Conservation (phyloP, 2,888 invertebrate species). For the Caenorhabditis sinica region DNA sequence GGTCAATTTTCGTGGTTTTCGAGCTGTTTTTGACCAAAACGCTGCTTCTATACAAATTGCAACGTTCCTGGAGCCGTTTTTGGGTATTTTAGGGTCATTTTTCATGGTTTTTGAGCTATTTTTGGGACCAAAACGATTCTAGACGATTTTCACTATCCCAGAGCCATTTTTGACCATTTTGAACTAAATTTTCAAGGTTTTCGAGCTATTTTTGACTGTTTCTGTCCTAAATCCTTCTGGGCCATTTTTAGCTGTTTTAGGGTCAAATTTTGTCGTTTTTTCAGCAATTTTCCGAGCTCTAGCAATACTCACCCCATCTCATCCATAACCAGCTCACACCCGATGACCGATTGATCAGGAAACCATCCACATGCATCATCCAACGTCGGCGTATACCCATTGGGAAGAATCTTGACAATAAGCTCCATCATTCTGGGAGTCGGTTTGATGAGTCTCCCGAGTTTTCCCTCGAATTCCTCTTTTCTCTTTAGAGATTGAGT, state of each 20-base stretch:
- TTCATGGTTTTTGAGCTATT: too few relatives aligned
- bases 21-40: too few relatives aligned
- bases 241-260: neutral
- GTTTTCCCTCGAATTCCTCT: constrained; percentile 69
- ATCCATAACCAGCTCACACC: constrained; percentile 58
- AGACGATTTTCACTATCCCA: too few relatives aligned
- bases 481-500: constrained; percentile 66
- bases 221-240: too few relatives aligned
- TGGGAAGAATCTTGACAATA: constrained; percentile 66
- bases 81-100: too few relatives aligned
- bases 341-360: constrained; percentile 60
- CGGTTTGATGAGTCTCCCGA: constrained; percentile 70
- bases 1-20: too few relatives aligned
- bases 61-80: too few relatives aligned
- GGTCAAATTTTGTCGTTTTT: neutral
- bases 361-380: constrained; percentile 69
- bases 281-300: too few relatives aligned
- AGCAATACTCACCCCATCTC: constrained; percentile 64
- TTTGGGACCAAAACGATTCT: too few relatives aligned
- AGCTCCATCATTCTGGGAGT: constrained; percentile 68
- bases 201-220: too few relatives aligned
- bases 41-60: too few relatives aligned
- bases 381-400: constrained; percentile 56
- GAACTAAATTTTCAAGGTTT: neutral
- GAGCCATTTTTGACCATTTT: too few relatives aligned